A percentile compares a stretch with the other conserved stretches of the same genome.
Evolutionary conservation across 2,113 vertebrate genomes (phyloP).

Genomic region (Pseudolaguvia tuberculata): DNA sequence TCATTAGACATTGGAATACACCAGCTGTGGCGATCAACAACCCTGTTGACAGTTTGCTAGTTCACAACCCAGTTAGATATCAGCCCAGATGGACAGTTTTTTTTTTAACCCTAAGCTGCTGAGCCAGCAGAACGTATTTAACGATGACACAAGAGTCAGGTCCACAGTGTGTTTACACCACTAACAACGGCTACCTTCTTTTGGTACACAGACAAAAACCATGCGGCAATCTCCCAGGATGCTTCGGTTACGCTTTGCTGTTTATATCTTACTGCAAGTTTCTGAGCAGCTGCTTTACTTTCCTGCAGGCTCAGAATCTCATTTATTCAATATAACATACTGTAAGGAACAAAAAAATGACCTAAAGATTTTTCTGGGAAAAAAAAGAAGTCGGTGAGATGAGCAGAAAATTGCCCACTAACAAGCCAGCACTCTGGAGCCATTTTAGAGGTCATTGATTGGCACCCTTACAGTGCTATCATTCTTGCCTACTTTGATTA

Average conservation of each 20-base stretch:
- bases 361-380: slow-evolving; percentile 9
- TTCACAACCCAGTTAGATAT: slow-evolving; percentile 30
- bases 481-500: slow-evolving; percentile 25
- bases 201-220: slow-evolving; percentile 40
- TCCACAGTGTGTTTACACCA: slow-evolving; percentile 46
- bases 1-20: not conserved
- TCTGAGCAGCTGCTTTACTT: not conserved
- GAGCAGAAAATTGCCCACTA: slow-evolving; percentile 38
- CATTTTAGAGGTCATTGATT: slow-evolving; percentile 35
- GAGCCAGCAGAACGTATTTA: slow-evolving; percentile 42
- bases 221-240: slow-evolving; percentile 35
- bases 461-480: slow-evolving; percentile 21
- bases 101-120: slow-evolving; percentile 28
- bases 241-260: slow-evolving; percentile 29
- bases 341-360: slow-evolving; percentile 12
- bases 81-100: slow-evolving; percentile 21
- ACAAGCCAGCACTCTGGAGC: slow-evolving; percentile 31
- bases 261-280: slow-evolving; percentile 26
- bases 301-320: slow-evolving; percentile 29
- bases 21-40: slow-evolving; percentile 17
- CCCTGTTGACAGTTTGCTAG: too few species aligned
- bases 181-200: slow-evolving; percentile 46
- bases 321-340: slow-evolving; percentile 32
- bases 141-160: slow-evolving; percentile 39
- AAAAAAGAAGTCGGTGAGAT: slow-evolving; percentile 20